A percentile compares a stretch with the other conserved stretches of the same genome.
phyloP scores from a whole-genome alignment of 1,140 invertebrate species.

The Achatina immaculata region DNA sequence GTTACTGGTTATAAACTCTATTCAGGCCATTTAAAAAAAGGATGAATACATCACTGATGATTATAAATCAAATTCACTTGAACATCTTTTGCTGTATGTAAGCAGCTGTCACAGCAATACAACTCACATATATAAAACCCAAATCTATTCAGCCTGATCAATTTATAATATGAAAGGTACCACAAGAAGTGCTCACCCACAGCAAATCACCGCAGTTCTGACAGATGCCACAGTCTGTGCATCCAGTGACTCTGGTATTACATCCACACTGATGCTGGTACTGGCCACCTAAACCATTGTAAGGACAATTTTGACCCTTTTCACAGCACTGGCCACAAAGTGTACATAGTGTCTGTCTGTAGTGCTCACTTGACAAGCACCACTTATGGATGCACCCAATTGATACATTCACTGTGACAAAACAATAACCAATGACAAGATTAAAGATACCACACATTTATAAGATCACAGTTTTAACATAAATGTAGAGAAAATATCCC shows the following conservation, averaged over 20 bases:
- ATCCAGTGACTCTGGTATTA: conserved; percentile 53
- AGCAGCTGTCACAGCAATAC: no score
- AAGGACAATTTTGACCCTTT: conserved; percentile 52
- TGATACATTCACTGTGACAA: conserved; percentile 57
- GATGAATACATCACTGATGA: no score
- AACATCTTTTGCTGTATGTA: no score
- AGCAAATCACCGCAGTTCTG: conserved; percentile 56
- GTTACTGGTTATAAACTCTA: no score
- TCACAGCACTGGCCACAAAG: conserved; percentile 63
- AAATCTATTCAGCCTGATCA: no score
- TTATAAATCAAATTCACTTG: no score
- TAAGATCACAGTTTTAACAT: no score
- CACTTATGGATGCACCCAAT: conserved; percentile 62
- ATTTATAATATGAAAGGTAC: no score
- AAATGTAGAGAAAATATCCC: no score
- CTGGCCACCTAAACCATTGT: conserved; percentile 54
- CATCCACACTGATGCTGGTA: conserved; percentile 56
- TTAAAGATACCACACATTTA: no score
- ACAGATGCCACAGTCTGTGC: conserved; percentile 63
- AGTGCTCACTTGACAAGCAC: conserved; percentile 40
- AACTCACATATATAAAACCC: no score
- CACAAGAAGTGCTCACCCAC: conserved; percentile 52
- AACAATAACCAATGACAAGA: not conserved
- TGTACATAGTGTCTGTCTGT: conserved; percentile 57
- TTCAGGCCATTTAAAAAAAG: no score